Evolutionary conservation across 2,113 vertebrate genomes (phyloP).

Genomic region (rat (Rattus norvegicus)): GRCr8 NC_086021.1:74161001-74161500

Average conservation of each 20-base stretch:
- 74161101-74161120: neutral
- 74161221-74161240: neutral
- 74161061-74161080: neutral
- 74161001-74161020: neutral
- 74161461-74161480: neutral
- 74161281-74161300: neutral
- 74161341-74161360: neutral
- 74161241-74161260: slow-evolving; percentile 6
- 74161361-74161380: neutral
- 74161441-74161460: neutral
- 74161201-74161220: neutral
- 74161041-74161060: no score
- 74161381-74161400: neutral
- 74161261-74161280: neutral
- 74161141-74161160: neutral
- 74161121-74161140: neutral
- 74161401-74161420: neutral
- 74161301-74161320: neutral
- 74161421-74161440: neutral
- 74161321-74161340: neutral
- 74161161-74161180: neutral
- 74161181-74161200: neutral
- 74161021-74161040: neutral
- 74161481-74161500: no score
- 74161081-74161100: neutral